phyloP scores from a whole-genome alignment of 2,113 vertebrate genomes.

The Climacteris rufus region DNA sequence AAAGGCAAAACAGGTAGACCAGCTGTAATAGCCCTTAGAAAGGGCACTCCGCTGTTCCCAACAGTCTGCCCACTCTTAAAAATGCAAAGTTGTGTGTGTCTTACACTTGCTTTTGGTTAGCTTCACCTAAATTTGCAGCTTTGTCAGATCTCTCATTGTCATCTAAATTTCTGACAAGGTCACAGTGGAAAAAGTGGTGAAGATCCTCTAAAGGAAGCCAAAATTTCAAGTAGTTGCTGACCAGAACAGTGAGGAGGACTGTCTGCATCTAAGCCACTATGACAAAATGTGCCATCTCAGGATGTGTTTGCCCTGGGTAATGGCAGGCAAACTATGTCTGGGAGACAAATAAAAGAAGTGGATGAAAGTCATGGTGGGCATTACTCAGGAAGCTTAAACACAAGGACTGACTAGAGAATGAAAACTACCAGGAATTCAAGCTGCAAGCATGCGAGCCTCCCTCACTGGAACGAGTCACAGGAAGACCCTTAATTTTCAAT shows the following conservation, averaged over 20 bases:
- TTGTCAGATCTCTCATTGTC: background rate
- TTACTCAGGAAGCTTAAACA: background rate
- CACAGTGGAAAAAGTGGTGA: background rate
- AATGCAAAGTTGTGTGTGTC: background rate
- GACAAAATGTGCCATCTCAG: background rate
- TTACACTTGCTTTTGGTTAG: background rate
- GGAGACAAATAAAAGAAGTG: background rate
- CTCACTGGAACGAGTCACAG: background rate
- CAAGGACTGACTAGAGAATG: background rate
- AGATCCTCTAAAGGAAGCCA: background rate
- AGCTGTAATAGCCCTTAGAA: background rate
- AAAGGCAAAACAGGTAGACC: background rate
- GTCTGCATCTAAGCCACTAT: background rate
- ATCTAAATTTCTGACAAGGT: background rate
- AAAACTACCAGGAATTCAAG: background rate
- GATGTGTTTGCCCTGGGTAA: background rate
- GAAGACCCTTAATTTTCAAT: background rate
- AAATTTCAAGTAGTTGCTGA: background rate
- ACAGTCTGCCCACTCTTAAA: background rate
- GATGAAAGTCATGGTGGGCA: background rate
- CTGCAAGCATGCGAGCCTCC: background rate
- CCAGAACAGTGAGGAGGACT: background rate
- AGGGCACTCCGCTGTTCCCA: background rate
- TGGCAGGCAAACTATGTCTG: background rate
- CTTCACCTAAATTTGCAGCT: background rate